phyloP scores from a whole-genome alignment of 23 tunicate species.

The Ciona savignyi region DNA sequence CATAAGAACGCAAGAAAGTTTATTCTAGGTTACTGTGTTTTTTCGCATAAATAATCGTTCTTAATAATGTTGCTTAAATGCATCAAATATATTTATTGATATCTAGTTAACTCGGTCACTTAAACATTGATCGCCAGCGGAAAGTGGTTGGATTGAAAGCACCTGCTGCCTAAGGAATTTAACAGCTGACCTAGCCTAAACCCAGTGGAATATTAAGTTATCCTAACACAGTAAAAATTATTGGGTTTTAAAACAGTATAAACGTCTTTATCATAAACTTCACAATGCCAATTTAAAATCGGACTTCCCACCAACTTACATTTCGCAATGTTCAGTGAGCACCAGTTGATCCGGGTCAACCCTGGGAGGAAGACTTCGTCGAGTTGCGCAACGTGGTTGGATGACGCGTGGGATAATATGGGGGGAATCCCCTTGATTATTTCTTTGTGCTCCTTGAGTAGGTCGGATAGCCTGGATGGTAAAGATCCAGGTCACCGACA shows the following conservation, averaged over 20 bases:
- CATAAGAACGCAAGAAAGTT: no score
- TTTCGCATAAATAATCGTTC: no score
- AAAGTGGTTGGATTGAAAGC: no score
- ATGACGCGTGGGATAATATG: conserved; percentile 43
- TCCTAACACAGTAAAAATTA: not conserved
- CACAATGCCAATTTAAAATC: not conserved
- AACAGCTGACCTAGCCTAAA: no score
- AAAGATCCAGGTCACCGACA: no score
- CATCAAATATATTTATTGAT: no score
- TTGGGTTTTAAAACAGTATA: not conserved
- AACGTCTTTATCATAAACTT: not conserved
- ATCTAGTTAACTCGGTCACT: no score
- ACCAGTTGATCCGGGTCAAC: conserved; percentile 64
- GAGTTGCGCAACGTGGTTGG: conserved; percentile 44
- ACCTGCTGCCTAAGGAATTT: no score
- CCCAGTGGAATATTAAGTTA: no score
- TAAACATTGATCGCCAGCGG: no score
- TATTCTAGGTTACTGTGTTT: no score
- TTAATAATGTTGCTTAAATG: no score
- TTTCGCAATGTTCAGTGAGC: conserved; percentile 69
- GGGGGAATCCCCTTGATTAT: conserved; percentile 52
- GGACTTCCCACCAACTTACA: conserved; percentile 28
- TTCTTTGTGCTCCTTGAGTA: conserved; percentile 32
- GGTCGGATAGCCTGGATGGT: conserved; percentile 30
- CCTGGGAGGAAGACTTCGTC: conserved; percentile 82